A percentile compares a stretch with the other conserved stretches of the same genome.
phyloP scores from a whole-genome alignment of 2,113 vertebrate genomes.

The Gallinago jamesoni region DNA sequence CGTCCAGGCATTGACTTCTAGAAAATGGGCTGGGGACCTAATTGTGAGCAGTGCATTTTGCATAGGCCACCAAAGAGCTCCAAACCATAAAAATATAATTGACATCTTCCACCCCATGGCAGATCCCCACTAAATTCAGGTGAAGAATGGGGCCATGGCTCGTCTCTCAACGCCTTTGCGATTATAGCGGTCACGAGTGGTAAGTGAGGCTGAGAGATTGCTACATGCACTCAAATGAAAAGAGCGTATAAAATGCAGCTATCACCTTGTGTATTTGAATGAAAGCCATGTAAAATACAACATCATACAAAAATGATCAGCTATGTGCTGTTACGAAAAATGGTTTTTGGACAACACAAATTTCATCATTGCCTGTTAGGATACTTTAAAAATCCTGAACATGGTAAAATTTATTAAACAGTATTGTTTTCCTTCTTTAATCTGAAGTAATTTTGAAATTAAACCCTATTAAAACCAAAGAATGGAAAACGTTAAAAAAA shows the following conservation, averaged over 20 bases:
- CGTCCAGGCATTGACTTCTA: neutral
- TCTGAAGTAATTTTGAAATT: neutral
- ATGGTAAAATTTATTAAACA: neutral
- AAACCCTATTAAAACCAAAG: neutral
- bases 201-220: neutral
- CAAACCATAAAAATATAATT: neutral
- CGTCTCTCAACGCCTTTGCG: neutral
- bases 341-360: neutral
- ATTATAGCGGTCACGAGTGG: neutral
- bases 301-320: neutral
- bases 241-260: neutral
- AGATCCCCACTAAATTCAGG: neutral
- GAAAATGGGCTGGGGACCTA: neutral
- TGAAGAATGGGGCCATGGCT: neutral
- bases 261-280: neutral
- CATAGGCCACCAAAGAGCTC: neutral
- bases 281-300: neutral
- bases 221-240: neutral
- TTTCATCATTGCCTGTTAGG: neutral
- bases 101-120: neutral
- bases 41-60: neutral
- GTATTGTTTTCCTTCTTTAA: neutral
- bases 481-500: constrained; percentile 47
- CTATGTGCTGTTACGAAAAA: rapidly evolving
- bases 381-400: neutral